A percentile compares a stretch with the other conserved stretches of the same genome.
These are phyloP conservation scores for Ardeotis arabs DNA, from an alignment of 2,113 vertebrate genomes.

Conservation along the genomic window DNA sequence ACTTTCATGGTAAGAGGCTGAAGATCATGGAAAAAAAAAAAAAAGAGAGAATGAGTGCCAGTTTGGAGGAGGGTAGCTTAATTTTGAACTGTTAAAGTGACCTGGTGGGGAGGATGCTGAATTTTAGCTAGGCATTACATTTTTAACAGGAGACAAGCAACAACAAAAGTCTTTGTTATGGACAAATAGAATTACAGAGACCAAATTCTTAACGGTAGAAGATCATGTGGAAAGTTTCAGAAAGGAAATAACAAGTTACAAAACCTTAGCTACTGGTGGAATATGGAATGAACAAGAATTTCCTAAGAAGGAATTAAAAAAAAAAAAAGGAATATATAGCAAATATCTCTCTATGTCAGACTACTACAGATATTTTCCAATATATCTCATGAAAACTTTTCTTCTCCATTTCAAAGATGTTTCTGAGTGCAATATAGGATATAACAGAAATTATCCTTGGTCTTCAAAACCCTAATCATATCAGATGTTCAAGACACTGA, in stretches of 20 bases:
- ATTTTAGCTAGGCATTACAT: background rate
- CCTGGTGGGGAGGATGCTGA: background rate
- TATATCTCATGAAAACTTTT: background rate
- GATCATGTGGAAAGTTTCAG: background rate
- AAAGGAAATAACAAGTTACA: background rate
- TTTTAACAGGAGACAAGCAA: background rate
- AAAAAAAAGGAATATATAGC: background rate
- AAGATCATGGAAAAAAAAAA: background rate
- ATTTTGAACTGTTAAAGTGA: background rate
- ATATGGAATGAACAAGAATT: background rate
- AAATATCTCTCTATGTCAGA: background rate
- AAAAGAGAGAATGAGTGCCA: background rate
- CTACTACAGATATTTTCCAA: background rate
- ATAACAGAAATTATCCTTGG: background rate
- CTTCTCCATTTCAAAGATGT: background rate
- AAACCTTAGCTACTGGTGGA: background rate
- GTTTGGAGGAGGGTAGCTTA: background rate
- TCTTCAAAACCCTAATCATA: background rate
- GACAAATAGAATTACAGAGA: background rate
- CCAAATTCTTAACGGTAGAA: background rate
- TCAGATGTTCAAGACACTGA: background rate
- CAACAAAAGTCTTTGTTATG: background rate
- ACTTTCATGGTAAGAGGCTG: background rate
- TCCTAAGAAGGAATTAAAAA: background rate
- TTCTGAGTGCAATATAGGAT: background rate